Percentiles rank a stretch among this genome's conserved stretches.
Evolutionary conservation across 2,888 invertebrate species (phyloP).

Genomic region (Punctoribates punctum): DNA sequence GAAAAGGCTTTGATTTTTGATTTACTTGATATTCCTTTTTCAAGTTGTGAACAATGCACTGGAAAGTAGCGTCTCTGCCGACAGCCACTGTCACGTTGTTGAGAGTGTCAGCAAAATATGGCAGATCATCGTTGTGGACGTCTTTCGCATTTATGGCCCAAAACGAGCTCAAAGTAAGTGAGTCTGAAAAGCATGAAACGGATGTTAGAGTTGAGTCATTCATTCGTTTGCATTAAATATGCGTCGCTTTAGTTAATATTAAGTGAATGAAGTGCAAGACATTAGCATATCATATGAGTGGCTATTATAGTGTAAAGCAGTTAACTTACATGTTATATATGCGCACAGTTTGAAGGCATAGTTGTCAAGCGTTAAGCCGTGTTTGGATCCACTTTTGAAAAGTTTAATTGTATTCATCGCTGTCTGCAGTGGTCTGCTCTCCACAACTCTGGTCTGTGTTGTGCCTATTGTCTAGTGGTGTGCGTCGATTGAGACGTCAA

Average conservation of each 20-base stretch:
- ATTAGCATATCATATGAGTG: conserved; percentile 27
- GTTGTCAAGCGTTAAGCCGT: background rate
- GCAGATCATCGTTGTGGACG: conserved; percentile 19
- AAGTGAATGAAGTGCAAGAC: background rate
- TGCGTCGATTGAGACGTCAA: conserved; percentile 26
- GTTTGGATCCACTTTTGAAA: background rate
- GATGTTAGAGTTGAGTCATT: background rate
- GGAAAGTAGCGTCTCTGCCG: conserved; percentile 77
- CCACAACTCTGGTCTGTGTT: background rate
- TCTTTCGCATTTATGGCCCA: background rate
- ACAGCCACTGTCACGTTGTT: conserved; percentile 84
- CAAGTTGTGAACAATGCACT: conserved; percentile 84
- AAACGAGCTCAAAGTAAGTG: conserved; percentile 8
- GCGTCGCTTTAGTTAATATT: background rate
- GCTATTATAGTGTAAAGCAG: conserved; percentile 5
- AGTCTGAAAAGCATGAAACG: background rate
- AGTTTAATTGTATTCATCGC: conserved; percentile 12
- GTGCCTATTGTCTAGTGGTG: conserved; percentile 14
- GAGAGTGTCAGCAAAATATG: conserved; percentile 75
- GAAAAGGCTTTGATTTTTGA: background rate
- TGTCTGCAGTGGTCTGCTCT: background rate
- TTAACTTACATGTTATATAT: conserved; percentile 40
- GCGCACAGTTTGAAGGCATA: conserved; percentile 34
- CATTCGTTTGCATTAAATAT: conserved; percentile 3
- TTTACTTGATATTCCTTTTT: conserved; percentile 55